phyloP scores from a whole-genome alignment of 2,797 vertebrate species.

The Bucorvus abyssinicus region DNA sequence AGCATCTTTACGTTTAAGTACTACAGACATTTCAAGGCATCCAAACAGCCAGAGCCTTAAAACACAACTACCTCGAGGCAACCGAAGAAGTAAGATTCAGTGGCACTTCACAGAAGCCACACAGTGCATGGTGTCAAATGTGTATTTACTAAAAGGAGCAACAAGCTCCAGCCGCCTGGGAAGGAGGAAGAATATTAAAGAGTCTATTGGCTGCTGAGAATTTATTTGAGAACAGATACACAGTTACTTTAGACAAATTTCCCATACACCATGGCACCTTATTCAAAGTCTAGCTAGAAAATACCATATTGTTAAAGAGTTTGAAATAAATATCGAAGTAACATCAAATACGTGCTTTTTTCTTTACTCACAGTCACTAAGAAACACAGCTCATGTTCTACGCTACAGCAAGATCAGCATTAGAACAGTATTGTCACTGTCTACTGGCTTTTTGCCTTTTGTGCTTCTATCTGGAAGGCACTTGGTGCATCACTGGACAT shows the following conservation, averaged over 20 bases:
- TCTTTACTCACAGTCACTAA: constrained; percentile 10
- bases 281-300: not conserved
- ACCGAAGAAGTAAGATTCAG: constrained; percentile 9
- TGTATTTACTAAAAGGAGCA: constrained; percentile 2
- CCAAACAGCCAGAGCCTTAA: constrained; percentile 12
- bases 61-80: constrained; percentile 18
- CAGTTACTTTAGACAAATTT: not conserved
- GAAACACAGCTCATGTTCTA: not conserved
- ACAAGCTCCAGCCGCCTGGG: not conserved
- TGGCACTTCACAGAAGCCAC: constrained; percentile 24
- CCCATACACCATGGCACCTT: not conserved
- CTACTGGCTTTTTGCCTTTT: not conserved
- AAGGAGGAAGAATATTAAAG: not conserved
- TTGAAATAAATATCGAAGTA: not conserved
- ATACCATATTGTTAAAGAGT: not conserved
- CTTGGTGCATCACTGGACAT: not conserved
- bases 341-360: not conserved
- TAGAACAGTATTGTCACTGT: not conserved
- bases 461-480: not conserved
- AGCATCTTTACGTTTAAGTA: constrained; percentile 26
- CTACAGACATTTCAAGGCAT: constrained; percentile 17
- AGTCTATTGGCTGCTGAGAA: not conserved
- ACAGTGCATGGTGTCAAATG: constrained; percentile 7
- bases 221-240: not conserved
- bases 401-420: not conserved